Evolutionary conservation across 1,140 invertebrate species (phyloP).

Genomic region (Ridgeia piscesae): DNA sequence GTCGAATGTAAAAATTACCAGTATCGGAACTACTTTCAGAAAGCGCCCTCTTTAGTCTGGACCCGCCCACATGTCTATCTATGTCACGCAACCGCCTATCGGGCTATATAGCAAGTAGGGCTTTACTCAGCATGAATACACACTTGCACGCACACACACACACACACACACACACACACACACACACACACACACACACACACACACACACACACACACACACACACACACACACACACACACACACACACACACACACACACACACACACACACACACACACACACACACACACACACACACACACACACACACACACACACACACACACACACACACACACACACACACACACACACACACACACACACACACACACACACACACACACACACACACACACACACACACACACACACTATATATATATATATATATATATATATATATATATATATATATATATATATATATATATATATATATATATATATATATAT

Average conservation of each 20-base stretch:
- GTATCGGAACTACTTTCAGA: neutral
- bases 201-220: no score
- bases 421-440: neutral
- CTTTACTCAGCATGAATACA: no score
- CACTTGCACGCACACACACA: no score
- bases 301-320: neutral
- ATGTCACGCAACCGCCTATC: no score
- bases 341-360: neutral
- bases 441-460: conserved; percentile 3
- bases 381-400: neutral
- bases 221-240: no score
- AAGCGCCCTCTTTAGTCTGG: neutral
- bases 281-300: neutral
- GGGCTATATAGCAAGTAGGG: no score
- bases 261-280: no score
- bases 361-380: neutral
- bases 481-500: no score
- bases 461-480: no score
- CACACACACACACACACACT: neutral
- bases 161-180: no score
- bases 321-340: neutral
- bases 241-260: no score
- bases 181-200: no score
- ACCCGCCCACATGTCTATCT: neutral
- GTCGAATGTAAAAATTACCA: neutral